These are phyloP conservation scores for Cyrtonyx montezumae DNA, from an alignment of 2,113 vertebrate species.

Conservation along the genomic window DNA sequence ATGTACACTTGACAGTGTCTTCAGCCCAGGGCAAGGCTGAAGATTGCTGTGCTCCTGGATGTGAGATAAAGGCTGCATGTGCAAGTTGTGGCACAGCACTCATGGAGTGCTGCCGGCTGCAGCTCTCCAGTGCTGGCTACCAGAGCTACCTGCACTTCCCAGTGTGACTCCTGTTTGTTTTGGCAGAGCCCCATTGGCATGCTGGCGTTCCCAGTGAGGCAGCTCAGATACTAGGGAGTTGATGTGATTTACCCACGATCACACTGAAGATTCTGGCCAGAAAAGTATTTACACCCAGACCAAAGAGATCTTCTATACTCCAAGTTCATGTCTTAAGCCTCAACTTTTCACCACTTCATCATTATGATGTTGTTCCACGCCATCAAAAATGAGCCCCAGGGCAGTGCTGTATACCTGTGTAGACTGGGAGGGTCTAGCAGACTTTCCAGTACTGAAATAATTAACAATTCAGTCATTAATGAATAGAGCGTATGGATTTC, in stretches of 20 bases:
- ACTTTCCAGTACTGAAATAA: constrained; percentile 46
- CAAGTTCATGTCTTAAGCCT: not conserved
- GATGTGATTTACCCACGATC: not conserved
- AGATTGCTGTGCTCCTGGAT: not conserved
- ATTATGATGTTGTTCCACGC: not conserved
- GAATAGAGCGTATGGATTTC: constrained; percentile 1
- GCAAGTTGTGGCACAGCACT: rapidly evolving
- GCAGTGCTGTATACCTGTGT: constrained; percentile 20
- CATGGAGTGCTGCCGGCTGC: rapidly evolving
- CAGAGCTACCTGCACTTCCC: not conserved
- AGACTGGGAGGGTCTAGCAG: constrained; percentile 18
- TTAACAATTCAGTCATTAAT: constrained; percentile 44
- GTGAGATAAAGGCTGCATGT: not conserved
- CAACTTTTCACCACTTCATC: not conserved
- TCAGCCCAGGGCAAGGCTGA: not conserved
- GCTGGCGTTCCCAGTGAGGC: not conserved
- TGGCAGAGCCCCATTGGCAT: not conserved
- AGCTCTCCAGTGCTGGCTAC: not conserved
- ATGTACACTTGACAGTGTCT: constrained; percentile 1
- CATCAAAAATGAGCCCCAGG: not conserved
- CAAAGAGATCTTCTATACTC: not conserved
- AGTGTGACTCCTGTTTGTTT: not conserved
- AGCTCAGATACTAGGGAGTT: not conserved
- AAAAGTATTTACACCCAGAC: not conserved
- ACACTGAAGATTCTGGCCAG: not conserved